These are phyloP conservation scores for Dioctria linearis DNA, from an alignment of 2,888 invertebrate species.

Conservation along the genomic window DNA sequence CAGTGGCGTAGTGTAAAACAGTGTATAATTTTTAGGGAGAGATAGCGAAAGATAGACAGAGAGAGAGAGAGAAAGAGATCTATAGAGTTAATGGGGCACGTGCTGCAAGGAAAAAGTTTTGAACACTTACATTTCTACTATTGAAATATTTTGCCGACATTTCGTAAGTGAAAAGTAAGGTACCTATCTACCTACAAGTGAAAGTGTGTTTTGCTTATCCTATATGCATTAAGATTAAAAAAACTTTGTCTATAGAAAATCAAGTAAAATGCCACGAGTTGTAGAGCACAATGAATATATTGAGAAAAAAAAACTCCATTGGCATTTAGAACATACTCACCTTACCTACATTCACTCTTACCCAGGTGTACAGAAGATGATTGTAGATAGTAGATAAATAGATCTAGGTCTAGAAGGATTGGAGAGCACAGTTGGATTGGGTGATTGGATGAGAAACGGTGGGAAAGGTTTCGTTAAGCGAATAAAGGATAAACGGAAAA, in stretches of 20 bases:
- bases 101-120: not conserved
- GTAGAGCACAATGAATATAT: not conserved
- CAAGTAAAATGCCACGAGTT: not conserved
- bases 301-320: not conserved
- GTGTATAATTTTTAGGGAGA: not conserved
- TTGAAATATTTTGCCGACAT: too few relatives aligned
- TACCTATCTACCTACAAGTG: not conserved
- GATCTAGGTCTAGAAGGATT: not conserved
- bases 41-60: not conserved
- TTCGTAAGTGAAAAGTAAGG: too few relatives aligned
- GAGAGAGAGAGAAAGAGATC: not conserved
- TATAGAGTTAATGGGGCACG: not conserved
- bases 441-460: not conserved
- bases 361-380: not conserved
- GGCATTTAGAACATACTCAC: not conserved
- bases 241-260: constrained; percentile 3
- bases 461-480: constrained; percentile 1
- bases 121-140: constrained; percentile 1
- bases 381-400: not conserved
- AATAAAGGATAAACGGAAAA: constrained; percentile 41
- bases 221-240: constrained; percentile 12
- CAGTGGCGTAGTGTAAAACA: constrained; percentile 28
- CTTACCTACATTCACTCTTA: too few relatives aligned
- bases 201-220: not conserved
- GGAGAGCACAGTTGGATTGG: not conserved